phyloP scores from a whole-genome alignment of 2,888 invertebrate species.

The Zele albiditarsus region DNA sequence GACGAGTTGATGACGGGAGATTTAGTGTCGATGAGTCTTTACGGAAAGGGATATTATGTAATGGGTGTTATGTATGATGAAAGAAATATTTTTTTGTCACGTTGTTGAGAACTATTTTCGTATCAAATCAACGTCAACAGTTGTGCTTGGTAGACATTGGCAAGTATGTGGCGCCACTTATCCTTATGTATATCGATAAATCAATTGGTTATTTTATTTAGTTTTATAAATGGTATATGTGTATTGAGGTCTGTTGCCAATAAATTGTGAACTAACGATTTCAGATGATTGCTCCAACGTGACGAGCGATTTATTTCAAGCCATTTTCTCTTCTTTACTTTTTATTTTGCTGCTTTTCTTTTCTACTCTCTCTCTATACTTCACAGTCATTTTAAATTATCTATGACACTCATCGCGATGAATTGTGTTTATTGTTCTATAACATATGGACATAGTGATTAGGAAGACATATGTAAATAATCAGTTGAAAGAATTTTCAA shows the following conservation, averaged over 20 bases:
- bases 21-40: conserved; percentile 3
- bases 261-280: conserved; percentile 42
- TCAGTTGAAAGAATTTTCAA: background rate
- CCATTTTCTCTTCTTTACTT: conserved; percentile 3
- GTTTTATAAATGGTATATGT: conserved; percentile 20
- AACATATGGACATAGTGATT: no score
- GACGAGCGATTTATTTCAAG: conserved; percentile 20
- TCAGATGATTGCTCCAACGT: conserved; percentile 39
- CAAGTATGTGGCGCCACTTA: conserved; percentile 17
- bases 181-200: conserved; percentile 19
- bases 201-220: conserved; percentile 20
- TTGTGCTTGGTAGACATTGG: conserved; percentile 4
- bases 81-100: background rate
- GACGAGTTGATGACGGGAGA: conserved; percentile 1
- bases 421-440: background rate
- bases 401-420: background rate
- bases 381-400: background rate
- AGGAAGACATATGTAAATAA: background rate
- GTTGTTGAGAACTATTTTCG: background rate
- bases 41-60: conserved; percentile 1
- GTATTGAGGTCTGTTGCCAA: conserved; percentile 16
- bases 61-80: conserved; percentile 9
- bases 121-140: conserved; percentile 15
- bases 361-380: background rate
- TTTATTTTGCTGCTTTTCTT: background rate